phyloP scores from a whole-genome alignment of 2,797 vertebrate species.

The Pelobates cultripes region DNA sequence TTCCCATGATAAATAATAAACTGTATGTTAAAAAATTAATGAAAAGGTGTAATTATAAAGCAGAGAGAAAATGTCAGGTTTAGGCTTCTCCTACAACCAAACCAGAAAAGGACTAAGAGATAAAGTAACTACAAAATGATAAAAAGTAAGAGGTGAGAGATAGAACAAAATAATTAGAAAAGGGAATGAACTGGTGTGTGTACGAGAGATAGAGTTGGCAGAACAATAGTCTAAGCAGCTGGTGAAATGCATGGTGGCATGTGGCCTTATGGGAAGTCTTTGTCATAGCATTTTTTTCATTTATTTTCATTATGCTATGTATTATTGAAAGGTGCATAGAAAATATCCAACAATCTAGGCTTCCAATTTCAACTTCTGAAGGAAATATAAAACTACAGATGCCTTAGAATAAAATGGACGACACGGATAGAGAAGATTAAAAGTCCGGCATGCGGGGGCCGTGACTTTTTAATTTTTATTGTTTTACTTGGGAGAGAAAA shows the following conservation, averaged over 20 bases:
- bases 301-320: slow-evolving; percentile 6
- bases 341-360: neutral
- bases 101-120: slow-evolving; percentile 20
- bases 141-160: slow-evolving; percentile 18
- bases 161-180: slow-evolving; percentile 23
- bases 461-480: neutral
- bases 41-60: slow-evolving; percentile 27
- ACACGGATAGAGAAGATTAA: neutral
- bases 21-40: slow-evolving; percentile 19
- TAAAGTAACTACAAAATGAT: slow-evolving; percentile 12
- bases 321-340: slow-evolving; percentile 15
- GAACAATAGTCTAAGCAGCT: slow-evolving; percentile 33
- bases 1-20: slow-evolving; percentile 26
- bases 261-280: slow-evolving; percentile 21
- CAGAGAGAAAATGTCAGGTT: slow-evolving; percentile 24
- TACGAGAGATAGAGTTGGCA: slow-evolving; percentile 17
- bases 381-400: neutral
- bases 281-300: slow-evolving; percentile 26
- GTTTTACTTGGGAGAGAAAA: neutral
- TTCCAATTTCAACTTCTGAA: slow-evolving; percentile 6
- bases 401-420: neutral
- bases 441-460: neutral
- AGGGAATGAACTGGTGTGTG: slow-evolving; percentile 25
- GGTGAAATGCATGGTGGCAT: slow-evolving; percentile 21
- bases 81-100: slow-evolving; percentile 20